Evolutionary conservation across 2,888 invertebrate species (phyloP).

Genomic region (Agrotis clavis): DNA sequence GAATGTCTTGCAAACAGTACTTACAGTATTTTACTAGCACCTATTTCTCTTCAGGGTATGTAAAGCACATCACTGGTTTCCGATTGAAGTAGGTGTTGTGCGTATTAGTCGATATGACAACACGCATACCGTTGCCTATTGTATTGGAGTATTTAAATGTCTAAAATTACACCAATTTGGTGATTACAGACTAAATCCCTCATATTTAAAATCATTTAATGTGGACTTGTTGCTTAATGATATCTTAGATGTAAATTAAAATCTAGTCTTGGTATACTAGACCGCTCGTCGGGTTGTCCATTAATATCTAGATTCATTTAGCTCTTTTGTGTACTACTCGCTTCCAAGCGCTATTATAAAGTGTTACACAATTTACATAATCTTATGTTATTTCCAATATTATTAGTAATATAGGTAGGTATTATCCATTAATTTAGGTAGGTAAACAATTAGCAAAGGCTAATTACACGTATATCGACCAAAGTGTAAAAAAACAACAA

Average conservation of each 20-base stretch:
- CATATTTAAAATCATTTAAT: neutral
- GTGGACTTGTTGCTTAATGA: neutral
- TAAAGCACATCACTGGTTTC: neutral
- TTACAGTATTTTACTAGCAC: neutral
- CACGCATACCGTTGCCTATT: constrained; percentile 10
- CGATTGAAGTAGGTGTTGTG: neutral
- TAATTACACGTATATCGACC: too few relatives aligned
- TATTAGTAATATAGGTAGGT: too few relatives aligned
- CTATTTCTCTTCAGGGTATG: neutral
- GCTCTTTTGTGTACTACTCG: neutral
- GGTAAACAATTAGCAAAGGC: too few relatives aligned
- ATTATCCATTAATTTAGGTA: neutral
- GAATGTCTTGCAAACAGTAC: neutral
- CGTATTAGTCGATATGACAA: constrained; percentile 1
- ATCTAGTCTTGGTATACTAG: neutral
- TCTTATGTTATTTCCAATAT: constrained; percentile 19
- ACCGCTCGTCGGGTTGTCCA: constrained; percentile 18
- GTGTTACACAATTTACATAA: neutral
- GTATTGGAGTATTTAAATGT: neutral
- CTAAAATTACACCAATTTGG: neutral
- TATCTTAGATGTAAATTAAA: constrained; percentile 1
- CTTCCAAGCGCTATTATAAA: neutral
- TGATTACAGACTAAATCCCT: constrained; percentile 5
- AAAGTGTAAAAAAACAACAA: too few relatives aligned
- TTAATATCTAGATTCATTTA: neutral